phyloP scores from a whole-genome alignment of 2,113 vertebrate species.

The Grus americana region DNA sequence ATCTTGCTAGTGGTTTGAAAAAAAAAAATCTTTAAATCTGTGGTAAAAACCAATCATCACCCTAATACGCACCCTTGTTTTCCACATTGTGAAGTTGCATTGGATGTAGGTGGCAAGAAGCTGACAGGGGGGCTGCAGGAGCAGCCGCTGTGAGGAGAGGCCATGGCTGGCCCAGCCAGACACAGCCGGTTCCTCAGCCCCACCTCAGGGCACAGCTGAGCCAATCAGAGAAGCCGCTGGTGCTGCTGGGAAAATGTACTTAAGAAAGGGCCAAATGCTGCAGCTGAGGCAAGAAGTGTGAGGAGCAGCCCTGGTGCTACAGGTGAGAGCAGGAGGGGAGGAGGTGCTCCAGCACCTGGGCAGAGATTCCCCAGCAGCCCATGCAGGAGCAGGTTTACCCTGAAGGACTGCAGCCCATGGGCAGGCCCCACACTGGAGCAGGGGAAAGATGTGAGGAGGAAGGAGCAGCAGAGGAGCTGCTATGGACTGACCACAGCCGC shows the following conservation, averaged over 20 bases:
- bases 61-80: not conserved
- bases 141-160: not conserved
- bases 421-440: not conserved
- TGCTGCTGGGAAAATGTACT: rapidly evolving
- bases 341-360: not conserved
- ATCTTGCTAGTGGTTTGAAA: not conserved
- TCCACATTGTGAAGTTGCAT: not conserved
- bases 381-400: not conserved
- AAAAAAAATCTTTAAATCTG: not conserved
- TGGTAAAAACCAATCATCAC: not conserved
- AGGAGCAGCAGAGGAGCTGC: not conserved
- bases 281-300: not conserved
- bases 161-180: rapidly evolving
- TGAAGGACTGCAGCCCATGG: not conserved
- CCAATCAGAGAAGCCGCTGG: not conserved
- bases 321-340: not conserved
- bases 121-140: not conserved
- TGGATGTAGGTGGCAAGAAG: not conserved
- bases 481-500: not conserved
- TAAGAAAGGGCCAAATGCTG: not conserved
- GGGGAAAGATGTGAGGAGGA: not conserved
- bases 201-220: rapidly evolving
- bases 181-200: not conserved
- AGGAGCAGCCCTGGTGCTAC: not conserved
- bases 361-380: not conserved